Percentiles rank a stretch among this genome's conserved stretches.
These are phyloP conservation scores for Indicator maculatus DNA, from an alignment of 2,113 vertebrate species.

Conservation along the genomic window DNA sequence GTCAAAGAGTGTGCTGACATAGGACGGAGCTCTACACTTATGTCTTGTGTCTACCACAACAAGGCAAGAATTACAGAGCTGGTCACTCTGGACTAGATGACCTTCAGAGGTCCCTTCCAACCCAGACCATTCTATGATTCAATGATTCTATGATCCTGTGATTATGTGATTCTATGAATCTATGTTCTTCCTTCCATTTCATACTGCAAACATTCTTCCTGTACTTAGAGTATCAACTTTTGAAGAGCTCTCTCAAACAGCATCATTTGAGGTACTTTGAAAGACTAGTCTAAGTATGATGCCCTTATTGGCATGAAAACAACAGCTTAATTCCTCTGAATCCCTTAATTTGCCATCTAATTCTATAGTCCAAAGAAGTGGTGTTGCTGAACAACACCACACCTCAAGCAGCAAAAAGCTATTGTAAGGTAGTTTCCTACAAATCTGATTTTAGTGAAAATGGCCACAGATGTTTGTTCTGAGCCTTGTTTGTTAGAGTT, in stretches of 20 bases:
- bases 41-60: not conserved
- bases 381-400: constrained; percentile 30
- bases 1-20: not conserved
- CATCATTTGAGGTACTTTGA: not conserved
- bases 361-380: not conserved
- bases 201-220: not conserved
- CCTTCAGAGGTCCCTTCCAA: no score
- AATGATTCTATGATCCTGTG: no score
- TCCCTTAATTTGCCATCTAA: not conserved
- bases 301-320: not conserved
- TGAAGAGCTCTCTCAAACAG: not conserved
- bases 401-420: constrained; percentile 12
- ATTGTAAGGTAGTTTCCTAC: not conserved
- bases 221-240: not conserved
- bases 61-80: not conserved
- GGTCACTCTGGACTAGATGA: not conserved
- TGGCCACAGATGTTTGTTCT: constrained; percentile 9
- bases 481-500: constrained; percentile 24
- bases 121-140: no score
- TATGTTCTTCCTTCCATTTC: not conserved
- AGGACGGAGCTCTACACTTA: not conserved
- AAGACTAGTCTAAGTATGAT: not conserved
- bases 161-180: no score
- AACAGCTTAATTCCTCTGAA: constrained; percentile 1
- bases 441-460: constrained; percentile 33